Evolutionary conservation across 2,113 vertebrate genomes (phyloP).

Genomic region (Rhombomys opimus): DNA sequence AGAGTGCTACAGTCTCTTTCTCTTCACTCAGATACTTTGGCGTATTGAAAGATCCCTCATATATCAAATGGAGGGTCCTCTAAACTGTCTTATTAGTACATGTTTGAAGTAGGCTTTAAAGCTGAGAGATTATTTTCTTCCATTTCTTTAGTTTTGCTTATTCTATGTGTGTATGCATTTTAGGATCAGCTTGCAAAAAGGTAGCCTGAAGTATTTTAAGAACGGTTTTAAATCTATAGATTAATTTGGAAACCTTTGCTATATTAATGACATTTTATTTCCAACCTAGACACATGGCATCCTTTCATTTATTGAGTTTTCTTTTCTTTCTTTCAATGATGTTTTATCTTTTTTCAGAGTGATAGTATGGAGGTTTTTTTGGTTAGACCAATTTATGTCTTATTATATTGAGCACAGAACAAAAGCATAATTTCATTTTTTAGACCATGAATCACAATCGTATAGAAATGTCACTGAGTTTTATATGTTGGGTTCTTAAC

Average conservation of each 20-base stretch:
- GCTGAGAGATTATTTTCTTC: neutral
- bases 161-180: neutral
- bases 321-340: neutral
- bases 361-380: neutral
- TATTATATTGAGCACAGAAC: neutral
- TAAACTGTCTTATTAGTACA: neutral
- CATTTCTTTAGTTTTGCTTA: neutral
- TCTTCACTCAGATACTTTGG: neutral
- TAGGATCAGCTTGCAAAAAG: neutral
- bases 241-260: neutral
- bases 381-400: neutral
- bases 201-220: neutral
- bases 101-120: neutral
- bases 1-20: neutral
- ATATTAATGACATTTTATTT: neutral
- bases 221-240: neutral
- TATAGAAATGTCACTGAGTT: neutral
- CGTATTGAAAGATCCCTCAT: neutral
- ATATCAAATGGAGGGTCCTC: neutral
- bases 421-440: slow-evolving; percentile 33
- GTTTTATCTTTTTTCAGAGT: neutral
- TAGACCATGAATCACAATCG: neutral
- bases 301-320: neutral
- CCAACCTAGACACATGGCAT: neutral
- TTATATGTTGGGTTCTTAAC: neutral